Evolutionary conservation across 2,113 vertebrate genomes (phyloP).

Genomic region (Trematomus loennbergii): DNA sequence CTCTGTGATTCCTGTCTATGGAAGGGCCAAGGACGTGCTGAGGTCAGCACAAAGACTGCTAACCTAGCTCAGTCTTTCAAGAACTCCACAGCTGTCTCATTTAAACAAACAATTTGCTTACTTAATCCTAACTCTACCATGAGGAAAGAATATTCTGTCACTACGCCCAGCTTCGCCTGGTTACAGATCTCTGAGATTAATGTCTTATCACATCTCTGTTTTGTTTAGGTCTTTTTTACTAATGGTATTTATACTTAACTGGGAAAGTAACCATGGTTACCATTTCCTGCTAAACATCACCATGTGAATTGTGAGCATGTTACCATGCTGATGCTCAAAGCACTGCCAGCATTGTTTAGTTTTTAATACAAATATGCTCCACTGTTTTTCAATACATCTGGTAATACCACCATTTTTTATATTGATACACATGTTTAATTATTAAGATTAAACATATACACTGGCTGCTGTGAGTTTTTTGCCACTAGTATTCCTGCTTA

Average conservation of each 20-base stretch:
- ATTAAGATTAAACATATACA: not conserved
- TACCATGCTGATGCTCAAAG: not conserved
- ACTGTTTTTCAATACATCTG: too few species aligned
- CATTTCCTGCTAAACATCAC: not conserved
- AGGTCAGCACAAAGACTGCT: slow-evolving; percentile 9
- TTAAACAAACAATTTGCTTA: not conserved
- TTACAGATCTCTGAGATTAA: not conserved
- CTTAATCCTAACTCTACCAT: not conserved
- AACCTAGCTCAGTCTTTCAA: not conserved
- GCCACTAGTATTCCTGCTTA: too few species aligned
- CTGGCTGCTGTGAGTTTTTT: not conserved
- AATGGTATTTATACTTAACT: too few species aligned
- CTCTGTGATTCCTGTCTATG: too few species aligned
- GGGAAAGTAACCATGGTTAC: not conserved
- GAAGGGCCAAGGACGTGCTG: not conserved
- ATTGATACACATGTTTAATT: not conserved
- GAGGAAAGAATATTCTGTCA: not conserved
- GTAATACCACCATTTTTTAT: not conserved
- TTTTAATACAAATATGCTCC: too few species aligned
- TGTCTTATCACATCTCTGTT: not conserved
- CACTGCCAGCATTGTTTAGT: not conserved
- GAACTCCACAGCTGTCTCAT: not conserved
- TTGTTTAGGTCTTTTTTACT: not conserved
- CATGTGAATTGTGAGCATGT: not conserved
- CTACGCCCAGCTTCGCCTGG: not conserved